Conservation (phyloP, 2,888 invertebrate genomes). For the Gymnocheta viridis region DNA sequence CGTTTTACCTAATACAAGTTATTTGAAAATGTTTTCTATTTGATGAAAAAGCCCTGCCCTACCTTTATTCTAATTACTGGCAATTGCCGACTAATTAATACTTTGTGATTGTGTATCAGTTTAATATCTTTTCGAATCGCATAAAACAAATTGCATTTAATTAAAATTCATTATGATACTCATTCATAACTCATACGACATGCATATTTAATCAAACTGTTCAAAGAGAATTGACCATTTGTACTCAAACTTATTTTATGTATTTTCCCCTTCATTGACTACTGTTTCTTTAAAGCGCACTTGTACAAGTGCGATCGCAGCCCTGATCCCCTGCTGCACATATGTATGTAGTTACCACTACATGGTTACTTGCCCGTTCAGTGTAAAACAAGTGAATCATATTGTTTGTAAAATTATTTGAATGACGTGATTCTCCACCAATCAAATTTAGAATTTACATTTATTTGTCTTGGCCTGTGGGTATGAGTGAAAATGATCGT, state of each 20-base stretch:
- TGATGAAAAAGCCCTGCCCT: conserved; percentile 28
- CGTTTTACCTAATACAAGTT: background rate
- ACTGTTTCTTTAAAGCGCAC: background rate
- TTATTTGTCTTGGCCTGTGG: background rate
- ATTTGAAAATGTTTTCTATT: background rate
- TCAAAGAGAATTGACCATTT: conserved; percentile 3
- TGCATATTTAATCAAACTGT: conserved; percentile 56
- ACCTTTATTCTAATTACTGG: conserved; percentile 63
- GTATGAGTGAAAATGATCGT: conserved; percentile 5
- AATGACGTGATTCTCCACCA: conserved; percentile 62
- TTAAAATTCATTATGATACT: conserved; percentile 58
- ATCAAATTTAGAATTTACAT: conserved; percentile 49
- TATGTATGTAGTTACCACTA: background rate
- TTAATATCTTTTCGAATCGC: conserved; percentile 36
- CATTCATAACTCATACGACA: conserved; percentile 56
- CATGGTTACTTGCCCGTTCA: background rate
- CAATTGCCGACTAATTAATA: conserved; percentile 65
- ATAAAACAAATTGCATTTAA: conserved; percentile 53
- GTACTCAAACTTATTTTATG: background rate
- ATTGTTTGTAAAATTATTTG: conserved; percentile 25
- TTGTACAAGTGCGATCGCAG: background rate
- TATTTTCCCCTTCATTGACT: background rate
- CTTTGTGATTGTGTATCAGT: conserved; percentile 52
- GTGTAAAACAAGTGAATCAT: conserved; percentile 36
- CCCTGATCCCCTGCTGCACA: background rate